phyloP scores from a whole-genome alignment of 2,888 invertebrate genomes.

The Pristionchus entomophagus region DNA sequence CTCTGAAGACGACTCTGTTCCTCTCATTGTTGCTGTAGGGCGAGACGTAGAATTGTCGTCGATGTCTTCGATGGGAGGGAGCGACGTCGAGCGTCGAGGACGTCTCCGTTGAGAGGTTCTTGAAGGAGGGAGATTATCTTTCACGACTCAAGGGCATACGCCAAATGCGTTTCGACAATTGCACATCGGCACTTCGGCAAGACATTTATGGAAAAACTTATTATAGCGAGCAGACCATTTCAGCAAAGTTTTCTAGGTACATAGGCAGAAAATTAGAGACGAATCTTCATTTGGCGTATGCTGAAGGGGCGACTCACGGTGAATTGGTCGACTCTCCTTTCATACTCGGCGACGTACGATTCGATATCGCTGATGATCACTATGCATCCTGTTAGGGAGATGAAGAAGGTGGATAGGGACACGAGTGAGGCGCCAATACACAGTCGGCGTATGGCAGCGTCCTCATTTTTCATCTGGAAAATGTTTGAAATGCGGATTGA shows the following conservation, averaged over 20 bases:
- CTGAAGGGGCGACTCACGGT: conserved; percentile 4
- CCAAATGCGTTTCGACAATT: too few relatives aligned
- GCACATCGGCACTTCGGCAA: too few relatives aligned
- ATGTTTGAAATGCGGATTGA: too few relatives aligned
- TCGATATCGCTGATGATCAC: conserved; percentile 45
- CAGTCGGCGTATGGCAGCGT: conserved; percentile 8
- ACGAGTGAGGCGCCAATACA: conserved; percentile 25
- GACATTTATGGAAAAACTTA: too few relatives aligned
- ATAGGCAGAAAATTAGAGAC: neutral
- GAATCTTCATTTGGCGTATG: too few relatives aligned
- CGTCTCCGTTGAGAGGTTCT: conserved; percentile 41
- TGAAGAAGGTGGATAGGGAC: neutral
- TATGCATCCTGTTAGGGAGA: conserved; percentile 27
- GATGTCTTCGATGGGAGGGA: conserved; percentile 3
- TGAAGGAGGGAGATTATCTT: neutral
- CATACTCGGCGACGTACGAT: conserved; percentile 22
- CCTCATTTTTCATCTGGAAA: conserved; percentile 42
- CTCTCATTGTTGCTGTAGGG: conserved; percentile 7
- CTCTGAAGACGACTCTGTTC: neutral
- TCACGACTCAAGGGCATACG: too few relatives aligned
- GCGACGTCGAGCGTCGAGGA: conserved; percentile 22
- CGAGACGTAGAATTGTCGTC: conserved; percentile 45
- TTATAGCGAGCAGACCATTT: too few relatives aligned
- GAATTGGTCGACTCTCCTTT: conserved; percentile 31
- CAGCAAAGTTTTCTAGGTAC: neutral